Evolutionary conservation across 2,113 vertebrate species (phyloP), one percentile per base, ranked within the genome.

Genomic region (Pelobates fuscus): DNA sequence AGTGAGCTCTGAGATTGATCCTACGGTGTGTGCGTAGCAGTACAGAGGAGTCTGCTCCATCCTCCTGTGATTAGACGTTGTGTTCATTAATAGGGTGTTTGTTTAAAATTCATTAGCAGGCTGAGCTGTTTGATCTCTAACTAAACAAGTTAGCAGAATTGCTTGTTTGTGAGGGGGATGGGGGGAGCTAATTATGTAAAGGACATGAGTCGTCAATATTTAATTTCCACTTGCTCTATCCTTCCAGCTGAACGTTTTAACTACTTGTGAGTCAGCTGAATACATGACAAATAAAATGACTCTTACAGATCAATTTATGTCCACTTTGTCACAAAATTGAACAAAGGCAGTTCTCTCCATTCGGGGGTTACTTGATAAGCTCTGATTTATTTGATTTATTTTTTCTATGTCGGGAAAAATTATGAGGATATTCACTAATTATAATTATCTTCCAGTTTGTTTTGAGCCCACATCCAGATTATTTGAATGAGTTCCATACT

Each of bases 91-190:
- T 91, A 89, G 88, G 73, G 66, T 88, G 87, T 88, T 90, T 87
- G 88, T 88, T 82, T 89, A 86, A 91, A 91, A 93, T 91, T 91
- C 89, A 91, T 90, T 89, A 89, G 86, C 54, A 0, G 81, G 54
- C 63, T 76, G 79, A 86, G 59, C 86, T 86, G 87, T 88, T 89
- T 90, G 88, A 89, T 88, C 88, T 90, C 88, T 88, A 89, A 89
- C 91, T 91, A 91, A 92, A 90, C 89, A 91, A 86, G 85, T 88
- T 88, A 83, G 88, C 88, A 88, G 89, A 90, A 89, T 84, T 84
- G 86, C 86, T 84, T 76, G 55, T 67, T 67, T 83, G 85, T 75
- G 44, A 83, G 81, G 49, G 29, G 49, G 29, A 24, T n/a, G 70
- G 71, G 78, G 85, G 84, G 78, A 80, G 81, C 88, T 88, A 91